Percentiles rank a stretch among this genome's conserved stretches.
Conservation (phyloP, 2,888 invertebrate genomes). For the Leptinotarsa juncta region DNA sequence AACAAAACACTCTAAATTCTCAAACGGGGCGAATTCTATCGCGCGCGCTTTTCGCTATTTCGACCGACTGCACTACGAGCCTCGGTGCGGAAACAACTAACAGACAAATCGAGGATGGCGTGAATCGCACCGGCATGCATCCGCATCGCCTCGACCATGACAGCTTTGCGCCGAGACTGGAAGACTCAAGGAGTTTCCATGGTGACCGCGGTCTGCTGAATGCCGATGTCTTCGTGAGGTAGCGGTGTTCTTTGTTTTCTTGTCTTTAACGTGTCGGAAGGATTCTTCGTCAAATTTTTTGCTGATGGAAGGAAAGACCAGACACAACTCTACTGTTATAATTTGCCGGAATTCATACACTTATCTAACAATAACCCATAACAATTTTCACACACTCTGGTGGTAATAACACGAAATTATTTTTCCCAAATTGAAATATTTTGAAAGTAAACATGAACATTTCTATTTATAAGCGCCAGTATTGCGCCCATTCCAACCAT, state of each 20-base stretch:
- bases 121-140: neutral
- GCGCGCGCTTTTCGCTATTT: conserved; percentile 44
- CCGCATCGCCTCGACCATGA: conserved; percentile 21
- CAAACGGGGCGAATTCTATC: conserved; percentile 31
- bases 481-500: too few species aligned
- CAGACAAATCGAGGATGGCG: conserved; percentile 23
- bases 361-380: too few species aligned
- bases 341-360: too few species aligned
- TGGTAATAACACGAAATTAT: too few species aligned
- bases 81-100: conserved; percentile 61
- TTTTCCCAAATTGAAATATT: too few species aligned
- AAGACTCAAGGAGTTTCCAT: conserved; percentile 43
- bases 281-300: too few species aligned
- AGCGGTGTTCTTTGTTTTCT: neutral
- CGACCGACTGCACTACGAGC: conserved; percentile 59
- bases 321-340: too few species aligned
- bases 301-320: too few species aligned
- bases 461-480: too few species aligned
- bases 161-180: conserved; percentile 22
- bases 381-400: too few species aligned
- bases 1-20: conserved; percentile 42
- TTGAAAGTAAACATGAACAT: too few species aligned
- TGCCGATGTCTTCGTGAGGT: neutral
- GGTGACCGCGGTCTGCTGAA: conserved; percentile 34
- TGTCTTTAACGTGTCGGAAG: too few species aligned